Base-by-base conservation (phyloP, 2,888 invertebrate genomes). In the Spicauda simplicius region DNA sequence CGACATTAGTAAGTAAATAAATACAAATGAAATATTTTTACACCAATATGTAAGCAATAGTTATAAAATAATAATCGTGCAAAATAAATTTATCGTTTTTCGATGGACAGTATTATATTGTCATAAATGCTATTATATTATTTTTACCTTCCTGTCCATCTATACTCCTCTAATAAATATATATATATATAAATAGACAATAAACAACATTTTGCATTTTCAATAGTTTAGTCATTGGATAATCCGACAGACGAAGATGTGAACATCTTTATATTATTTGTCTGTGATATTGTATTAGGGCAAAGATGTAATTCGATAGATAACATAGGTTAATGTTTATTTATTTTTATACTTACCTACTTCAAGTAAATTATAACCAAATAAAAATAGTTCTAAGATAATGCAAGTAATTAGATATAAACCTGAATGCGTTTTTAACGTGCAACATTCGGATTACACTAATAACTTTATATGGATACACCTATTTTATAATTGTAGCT, bases 241-340 rank as follows among this genome's bases (percentile, higher is more conserved):
- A 45, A 41, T 37, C 37, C 16, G 25, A 62, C 67, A 62, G 67
- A 62, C 61, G 50, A 67, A 67, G 56, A 67, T 62, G 67, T 57
- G 16, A 57, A 61, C 62, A 57, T 62, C 52, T 67, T 30, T 57
- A 55, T 52, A 25, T 60, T 54, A 48, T 60, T 54, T 45, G 66
- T 66, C 66, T 66, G 65, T 66, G 66, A 66, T 66, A 68, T 52
- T 63, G 62, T 48, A 62, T 67, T 41, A 50, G 41, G 56, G 33
- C 55, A 52, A 66, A 61, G 48, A 66, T 50, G 18, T 50, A 54
- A 59, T 33, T 33, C 19, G 20, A 19, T 65, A 65, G n/a, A 41
- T 20, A 48, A 45, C 14, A 1, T 65, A 45, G 59, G 41, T 5
- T 58, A 59, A 30, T 64, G 59, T 59, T 59, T 54, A 45, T 62